phyloP scores from a whole-genome alignment of 2,888 invertebrate species.

The Phasia obesa region DNA sequence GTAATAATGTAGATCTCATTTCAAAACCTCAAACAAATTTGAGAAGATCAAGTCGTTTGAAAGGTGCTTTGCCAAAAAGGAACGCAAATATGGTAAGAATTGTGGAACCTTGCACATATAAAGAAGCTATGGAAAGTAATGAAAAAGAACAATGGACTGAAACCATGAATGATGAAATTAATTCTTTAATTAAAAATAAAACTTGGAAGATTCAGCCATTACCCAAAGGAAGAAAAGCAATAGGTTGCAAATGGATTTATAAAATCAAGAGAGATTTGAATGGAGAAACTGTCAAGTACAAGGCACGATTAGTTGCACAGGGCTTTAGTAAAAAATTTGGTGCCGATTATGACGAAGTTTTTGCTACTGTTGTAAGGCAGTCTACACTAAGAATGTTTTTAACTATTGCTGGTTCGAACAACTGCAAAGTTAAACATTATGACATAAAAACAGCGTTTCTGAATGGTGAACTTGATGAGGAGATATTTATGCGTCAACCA shows the following conservation, averaged over 20 bases:
- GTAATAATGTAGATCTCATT: too few relatives aligned
- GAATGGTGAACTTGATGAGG: constrained; percentile 5
- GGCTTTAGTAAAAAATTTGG: not conserved
- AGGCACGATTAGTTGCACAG: constrained; percentile 11
- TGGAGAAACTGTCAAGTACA: constrained; percentile 11
- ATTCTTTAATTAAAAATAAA: not conserved
- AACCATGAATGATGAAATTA: too few relatives aligned
- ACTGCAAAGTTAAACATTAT: constrained; percentile 1
- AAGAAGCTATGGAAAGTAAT: too few relatives aligned
- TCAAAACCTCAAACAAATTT: not conserved
- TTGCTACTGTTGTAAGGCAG: constrained; percentile 4
- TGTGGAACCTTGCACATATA: too few relatives aligned
- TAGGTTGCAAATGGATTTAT: not conserved
- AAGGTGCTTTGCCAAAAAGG: not conserved
- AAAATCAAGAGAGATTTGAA: constrained; percentile 11
- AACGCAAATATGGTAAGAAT: not conserved
- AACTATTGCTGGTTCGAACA: constrained; percentile 4
- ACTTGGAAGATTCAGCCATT: not conserved
- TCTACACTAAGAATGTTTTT: not conserved
- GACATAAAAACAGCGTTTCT: constrained; percentile 24
- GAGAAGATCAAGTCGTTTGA: constrained; percentile 19
- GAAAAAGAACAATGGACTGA: too few relatives aligned
- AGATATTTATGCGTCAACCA: constrained; percentile 16
- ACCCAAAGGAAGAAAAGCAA: constrained; percentile 10
- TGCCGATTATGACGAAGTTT: not conserved